Evolutionary conservation across 2,113 vertebrate genomes (phyloP).

Genomic region (Alethe diademata): DNA sequence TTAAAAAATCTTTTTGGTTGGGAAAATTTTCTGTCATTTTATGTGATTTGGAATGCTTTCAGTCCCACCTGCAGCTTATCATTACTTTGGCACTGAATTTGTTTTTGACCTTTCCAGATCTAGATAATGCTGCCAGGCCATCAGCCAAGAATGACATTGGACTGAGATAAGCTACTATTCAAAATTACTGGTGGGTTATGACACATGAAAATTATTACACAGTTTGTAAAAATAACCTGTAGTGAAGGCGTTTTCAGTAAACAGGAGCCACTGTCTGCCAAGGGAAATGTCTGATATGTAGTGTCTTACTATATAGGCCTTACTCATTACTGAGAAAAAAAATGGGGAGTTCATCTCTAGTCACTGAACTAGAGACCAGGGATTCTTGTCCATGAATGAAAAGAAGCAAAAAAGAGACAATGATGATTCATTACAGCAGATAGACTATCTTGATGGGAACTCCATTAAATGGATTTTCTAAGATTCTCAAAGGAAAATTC

Average conservation of each 20-base stretch:
- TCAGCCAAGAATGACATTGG: not conserved
- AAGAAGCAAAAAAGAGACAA: not conserved
- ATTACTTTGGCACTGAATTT: not conserved
- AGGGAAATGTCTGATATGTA: not conserved
- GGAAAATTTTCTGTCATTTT: not conserved
- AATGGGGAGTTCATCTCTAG: not conserved
- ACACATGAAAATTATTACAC: not conserved
- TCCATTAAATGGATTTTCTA: not conserved
- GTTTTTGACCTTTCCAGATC: conserved; percentile 1
- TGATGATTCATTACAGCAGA: not conserved
- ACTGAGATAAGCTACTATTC: not conserved
- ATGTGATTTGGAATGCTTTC: not conserved
- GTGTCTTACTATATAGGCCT: not conserved
- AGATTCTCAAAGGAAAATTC: not conserved
- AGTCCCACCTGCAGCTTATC: not conserved
- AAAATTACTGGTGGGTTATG: not conserved
- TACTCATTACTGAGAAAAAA: not conserved
- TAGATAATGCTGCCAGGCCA: not conserved
- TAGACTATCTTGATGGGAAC: not conserved
- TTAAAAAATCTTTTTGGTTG: not conserved
- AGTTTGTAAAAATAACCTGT: not conserved
- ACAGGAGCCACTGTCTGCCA: not conserved
- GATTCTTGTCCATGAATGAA: not conserved
- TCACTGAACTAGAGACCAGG: not conserved
- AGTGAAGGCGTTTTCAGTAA: not conserved